Evolutionary conservation across 2,888 invertebrate genomes (phyloP).

Genomic region (Microctonus hyperodae): DNA sequence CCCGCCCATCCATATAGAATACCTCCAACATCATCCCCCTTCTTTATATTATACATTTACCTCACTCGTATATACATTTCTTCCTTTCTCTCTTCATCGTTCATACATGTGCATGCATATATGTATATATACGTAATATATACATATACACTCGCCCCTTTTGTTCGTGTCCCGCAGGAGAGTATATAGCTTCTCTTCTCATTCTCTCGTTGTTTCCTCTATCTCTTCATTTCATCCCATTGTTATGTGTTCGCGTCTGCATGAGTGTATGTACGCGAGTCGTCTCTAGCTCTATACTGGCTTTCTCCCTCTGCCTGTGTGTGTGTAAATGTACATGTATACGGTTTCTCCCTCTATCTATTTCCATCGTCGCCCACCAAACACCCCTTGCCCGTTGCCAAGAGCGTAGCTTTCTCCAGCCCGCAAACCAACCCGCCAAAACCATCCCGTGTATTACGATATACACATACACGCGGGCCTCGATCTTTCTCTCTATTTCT

Average conservation of each 20-base stretch:
- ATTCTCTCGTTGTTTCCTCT: slow-evolving; percentile 32
- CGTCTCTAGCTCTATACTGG: slow-evolving; percentile 27
- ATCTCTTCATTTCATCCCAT: slow-evolving; percentile 38
- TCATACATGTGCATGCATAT: neutral
- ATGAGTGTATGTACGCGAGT: no score
- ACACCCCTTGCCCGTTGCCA: slow-evolving; percentile 10
- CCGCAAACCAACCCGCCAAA: slow-evolving; percentile 26
- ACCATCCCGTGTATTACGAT: no score
- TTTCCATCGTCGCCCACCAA: slow-evolving; percentile 18
- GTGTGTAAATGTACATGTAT: neutral
- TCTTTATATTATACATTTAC: slow-evolving; percentile 26
- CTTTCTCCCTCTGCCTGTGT: no score
- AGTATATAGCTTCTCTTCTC: slow-evolving; percentile 21
- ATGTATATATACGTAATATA: no score
- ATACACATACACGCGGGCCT: slow-evolving; percentile 14
- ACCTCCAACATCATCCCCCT: slow-evolving; percentile 19
- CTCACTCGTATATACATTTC: slow-evolving; percentile 12
- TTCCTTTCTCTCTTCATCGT: slow-evolving; percentile 19
- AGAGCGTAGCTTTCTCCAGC: slow-evolving; percentile 26
- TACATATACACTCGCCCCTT: no score
- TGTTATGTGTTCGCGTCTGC: slow-evolving; percentile 33
- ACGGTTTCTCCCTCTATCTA: slow-evolving; percentile 27
- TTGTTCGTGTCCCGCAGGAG: slow-evolving; percentile 19
- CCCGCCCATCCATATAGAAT: slow-evolving; percentile 20
- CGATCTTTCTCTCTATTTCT: slow-evolving; percentile 19